These are phyloP conservation scores for Tenthredo livida DNA, from an alignment of 2,888 invertebrate genomes.

Conservation along the genomic window DNA sequence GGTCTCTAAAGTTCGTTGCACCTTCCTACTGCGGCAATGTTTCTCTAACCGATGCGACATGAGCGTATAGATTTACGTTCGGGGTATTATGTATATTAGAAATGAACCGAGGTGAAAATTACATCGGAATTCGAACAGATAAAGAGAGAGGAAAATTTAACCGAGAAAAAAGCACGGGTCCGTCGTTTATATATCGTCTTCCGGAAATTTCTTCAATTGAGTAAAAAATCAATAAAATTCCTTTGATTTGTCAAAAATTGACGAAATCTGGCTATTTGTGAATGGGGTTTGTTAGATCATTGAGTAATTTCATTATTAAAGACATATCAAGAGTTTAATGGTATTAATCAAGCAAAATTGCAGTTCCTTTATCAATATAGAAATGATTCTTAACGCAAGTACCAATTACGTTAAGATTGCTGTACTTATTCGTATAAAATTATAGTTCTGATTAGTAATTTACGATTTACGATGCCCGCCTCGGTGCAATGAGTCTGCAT, in stretches of 20 bases:
- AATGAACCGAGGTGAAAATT: background rate
- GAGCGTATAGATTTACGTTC: background rate
- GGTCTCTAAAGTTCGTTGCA: constrained; percentile 33
- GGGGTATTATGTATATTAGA: background rate
- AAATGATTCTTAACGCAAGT: background rate
- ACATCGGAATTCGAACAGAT: background rate
- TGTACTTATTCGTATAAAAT: constrained; percentile 19
- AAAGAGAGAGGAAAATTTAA: background rate
- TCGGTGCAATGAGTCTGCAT: background rate
- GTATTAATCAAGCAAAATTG: background rate
- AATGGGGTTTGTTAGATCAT: background rate
- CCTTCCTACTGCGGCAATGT: constrained; percentile 5
- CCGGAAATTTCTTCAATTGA: background rate
- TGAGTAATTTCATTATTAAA: background rate
- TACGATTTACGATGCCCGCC: constrained; percentile 6
- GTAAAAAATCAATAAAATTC: background rate
- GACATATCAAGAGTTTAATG: background rate
- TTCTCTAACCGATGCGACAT: constrained; percentile 26
- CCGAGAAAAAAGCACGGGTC: background rate
- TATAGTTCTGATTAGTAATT: constrained; percentile 36
- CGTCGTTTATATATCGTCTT: background rate
- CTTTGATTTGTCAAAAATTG: background rate
- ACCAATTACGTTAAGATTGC: constrained; percentile 34
- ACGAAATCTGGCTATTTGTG: background rate
- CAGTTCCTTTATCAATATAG: background rate